phyloP scores from a whole-genome alignment of 1,140 invertebrate species.

The Caenorhabditis brenneri region DNA sequence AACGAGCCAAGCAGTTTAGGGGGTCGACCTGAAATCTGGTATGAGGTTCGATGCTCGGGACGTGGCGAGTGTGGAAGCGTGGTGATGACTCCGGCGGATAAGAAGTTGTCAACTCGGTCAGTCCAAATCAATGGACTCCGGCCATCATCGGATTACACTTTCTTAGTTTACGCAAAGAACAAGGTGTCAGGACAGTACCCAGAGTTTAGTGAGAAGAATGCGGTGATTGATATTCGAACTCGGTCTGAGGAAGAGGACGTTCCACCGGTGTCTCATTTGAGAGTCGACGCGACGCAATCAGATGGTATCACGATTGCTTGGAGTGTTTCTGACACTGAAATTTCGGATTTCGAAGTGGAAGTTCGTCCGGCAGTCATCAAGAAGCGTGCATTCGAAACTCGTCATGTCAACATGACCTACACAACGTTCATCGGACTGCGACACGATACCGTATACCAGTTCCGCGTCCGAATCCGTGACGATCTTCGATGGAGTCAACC shows the following conservation, averaged over 20 bases:
- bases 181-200: constrained; percentile 8
- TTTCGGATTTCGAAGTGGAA: constrained; percentile 9
- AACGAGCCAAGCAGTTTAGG: neutral
- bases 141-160: constrained; percentile 42
- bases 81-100: constrained; percentile 1
- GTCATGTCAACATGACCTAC: constrained; percentile 8
- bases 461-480: constrained; percentile 1
- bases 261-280: neutral
- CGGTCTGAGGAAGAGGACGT: constrained; percentile 26
- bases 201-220: constrained; percentile 27
- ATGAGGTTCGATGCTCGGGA: neutral
- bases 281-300: neutral
- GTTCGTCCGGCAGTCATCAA: neutral
- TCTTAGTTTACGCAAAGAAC: constrained; percentile 42
- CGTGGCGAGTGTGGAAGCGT: constrained; percentile 12
- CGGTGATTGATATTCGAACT: constrained; percentile 10
- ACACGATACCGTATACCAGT: constrained; percentile 10
- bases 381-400: neutral
- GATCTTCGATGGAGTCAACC: constrained; percentile 33
- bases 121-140: constrained; percentile 5
- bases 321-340: neutral
- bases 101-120: neutral
- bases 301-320: neutral
- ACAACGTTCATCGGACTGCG: neutral
- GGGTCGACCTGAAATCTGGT: neutral